Evolutionary conservation across 2,888 invertebrate species (phyloP), one percentile per base, ranked within the genome.

Genomic region (Brachyopa scutellaris): DNA sequence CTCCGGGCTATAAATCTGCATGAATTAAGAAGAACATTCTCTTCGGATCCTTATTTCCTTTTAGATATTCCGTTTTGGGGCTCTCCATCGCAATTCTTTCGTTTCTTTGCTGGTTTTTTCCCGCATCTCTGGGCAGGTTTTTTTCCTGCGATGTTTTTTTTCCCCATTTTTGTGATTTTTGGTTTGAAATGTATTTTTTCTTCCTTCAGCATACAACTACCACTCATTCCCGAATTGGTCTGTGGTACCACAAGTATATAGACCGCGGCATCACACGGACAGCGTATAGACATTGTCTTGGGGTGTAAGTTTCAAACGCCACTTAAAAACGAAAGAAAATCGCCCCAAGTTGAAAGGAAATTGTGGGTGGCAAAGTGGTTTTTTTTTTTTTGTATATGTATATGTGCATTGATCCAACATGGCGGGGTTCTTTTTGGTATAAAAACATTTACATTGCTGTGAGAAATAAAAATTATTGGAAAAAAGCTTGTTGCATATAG

Each of bases 1-100:
- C 87, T 84, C 53, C 59, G 66, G 85, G 87, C 86, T 84, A 87
- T 87, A 87, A 87, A 87, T 87, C 87, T 87, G 85, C 85, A 86
- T 86, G 86, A 86, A 85, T 86, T 86, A 85, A 85, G 84, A 85
- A 84, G 76, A 82, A 84, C 82, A 77, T 82, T 82, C 72, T 77
- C 82, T 82, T 83, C 49, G 61, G 72, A 73, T 83, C 73, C 73
- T 83, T 83, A 78, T 83, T 83, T 83, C 73, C 73, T 83, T 78
- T 78, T 78, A 82, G 77, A 77, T 82, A 72, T 77, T 82, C 70
- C 73, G 49, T 77, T 79, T 84, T 78, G 62, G 70, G 36, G n/a
- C n/a, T n/a, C 70, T 74, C 40, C 33, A 72, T 55, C 53, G 59
- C 33, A 61, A 61, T 76, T 77, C 72, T 66, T 82, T 76, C 33